Evolutionary conservation across 2,888 invertebrate species (phyloP).

Genomic region (Sarcophaga subvicina): DNA sequence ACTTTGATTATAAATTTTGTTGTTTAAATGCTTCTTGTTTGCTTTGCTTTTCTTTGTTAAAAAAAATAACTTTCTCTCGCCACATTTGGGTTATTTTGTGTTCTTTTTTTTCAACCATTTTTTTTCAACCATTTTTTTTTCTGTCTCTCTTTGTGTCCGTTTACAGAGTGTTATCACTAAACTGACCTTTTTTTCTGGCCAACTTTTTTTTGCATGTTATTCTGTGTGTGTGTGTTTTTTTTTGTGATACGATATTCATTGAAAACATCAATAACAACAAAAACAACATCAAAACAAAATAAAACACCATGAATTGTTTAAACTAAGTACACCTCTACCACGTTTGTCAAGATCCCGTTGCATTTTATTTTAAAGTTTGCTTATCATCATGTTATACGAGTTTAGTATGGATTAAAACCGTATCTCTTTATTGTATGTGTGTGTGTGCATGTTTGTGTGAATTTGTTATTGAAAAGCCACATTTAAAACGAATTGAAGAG

Average conservation of each 20-base stretch:
- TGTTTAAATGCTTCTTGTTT: background rate
- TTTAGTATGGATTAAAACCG: background rate
- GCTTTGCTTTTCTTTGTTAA: background rate
- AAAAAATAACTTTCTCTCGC: constrained; percentile 32
- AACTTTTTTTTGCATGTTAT: background rate
- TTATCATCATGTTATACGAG: background rate
- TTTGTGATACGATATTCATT: constrained; percentile 12
- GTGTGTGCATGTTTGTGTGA: constrained; percentile 25
- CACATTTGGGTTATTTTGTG: constrained; percentile 40
- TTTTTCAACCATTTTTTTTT: background rate
- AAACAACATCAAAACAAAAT: background rate
- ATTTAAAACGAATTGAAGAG: constrained; percentile 20
- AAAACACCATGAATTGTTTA: constrained; percentile 4
- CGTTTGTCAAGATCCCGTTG: background rate
- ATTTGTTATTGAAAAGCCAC: constrained; percentile 28
- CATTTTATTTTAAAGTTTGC: background rate
- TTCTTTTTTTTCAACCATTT: background rate
- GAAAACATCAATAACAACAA: background rate
- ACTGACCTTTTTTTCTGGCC: constrained; percentile 44
- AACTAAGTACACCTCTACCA: background rate
- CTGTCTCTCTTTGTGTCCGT: background rate
- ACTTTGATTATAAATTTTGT: background rate
- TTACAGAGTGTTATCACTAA: constrained; percentile 34
- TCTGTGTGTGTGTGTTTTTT: background rate
- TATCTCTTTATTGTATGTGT: constrained; percentile 10